Evolutionary conservation across 2,888 invertebrate species (phyloP), one percentile per base, ranked within the genome.

Genomic region (Reticulitermes lucifugus): DNA sequence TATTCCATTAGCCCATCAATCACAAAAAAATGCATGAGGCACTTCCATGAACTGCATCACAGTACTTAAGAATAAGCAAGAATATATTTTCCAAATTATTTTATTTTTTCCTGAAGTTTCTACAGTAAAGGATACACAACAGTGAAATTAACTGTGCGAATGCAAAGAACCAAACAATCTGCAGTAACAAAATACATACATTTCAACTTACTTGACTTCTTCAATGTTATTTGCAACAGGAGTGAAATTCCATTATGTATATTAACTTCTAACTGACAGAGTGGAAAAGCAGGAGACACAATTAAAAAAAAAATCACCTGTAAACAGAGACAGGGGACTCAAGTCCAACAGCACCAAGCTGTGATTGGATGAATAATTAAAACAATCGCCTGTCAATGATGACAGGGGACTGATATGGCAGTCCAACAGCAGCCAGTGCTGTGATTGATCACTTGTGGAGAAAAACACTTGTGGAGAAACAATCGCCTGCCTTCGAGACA

Each of bases 351-450:
- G 86, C 87, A 70, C 21, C 35, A 86, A 84, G 85, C 85, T 87
- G 87, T 86, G 85, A 87, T 85, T 86, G 86, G 82, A 84, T 41
- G 70, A 80, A 79, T 55, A 43, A 83, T 73, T 79, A 65, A 84
- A 79, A 84, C 91, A 90, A 90, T 90, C 90, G 89, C 89, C 89
- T 89, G 88, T 88, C 87, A 88, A 70, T 79, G 22, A 43, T 51
- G 79, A 84, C 86, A 86, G 86, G 86, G 86, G 86, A 86, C 86
- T 60, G 86, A 55, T 80, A 18, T 2, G 60, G 65, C 65, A 81
- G 81, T 81, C 81, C 81, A 81, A 81, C 81, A 81, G 81, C 85
- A 85, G 80, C 80, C 25, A 22, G 70, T 81, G 81, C 81, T 81
- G 81, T 81, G 81, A 81, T 81, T 81, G 81, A 18, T 65, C 51